Base-by-base conservation (phyloP, 1,140 invertebrate species). In the Danaus melanippus region DNA sequence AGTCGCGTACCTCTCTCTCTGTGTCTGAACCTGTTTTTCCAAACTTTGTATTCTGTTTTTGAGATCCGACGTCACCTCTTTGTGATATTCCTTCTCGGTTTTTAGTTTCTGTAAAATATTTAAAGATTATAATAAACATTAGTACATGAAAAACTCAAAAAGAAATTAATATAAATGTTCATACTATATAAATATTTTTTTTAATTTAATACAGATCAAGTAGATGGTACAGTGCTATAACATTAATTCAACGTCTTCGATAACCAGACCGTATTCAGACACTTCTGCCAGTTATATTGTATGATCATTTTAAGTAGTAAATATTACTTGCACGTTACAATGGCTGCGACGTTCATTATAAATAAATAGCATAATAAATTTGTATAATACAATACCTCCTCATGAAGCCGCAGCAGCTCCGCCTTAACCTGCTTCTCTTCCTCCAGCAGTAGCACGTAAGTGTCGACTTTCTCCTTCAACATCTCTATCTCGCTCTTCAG, bases 1-100 rank as follows among this genome's bases (percentile, higher is more conserved):
- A 2, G 89, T 89, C 8, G 95, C 86, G 10, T 94, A 95, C 50
- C 94, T 82, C 51, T 95, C 93, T 11, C 95, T 83, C 70, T 96
- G 95, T 53, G 92, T 92, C 45, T 91, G 88, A n/a, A 95, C 76
- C 69, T 96, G 92, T 48, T 92, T 90, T 69, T 96, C 94, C 15
- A 96, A 67, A 42, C 89, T 65, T 88, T 88, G 76, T 81, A 91
- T 75, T 60, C 89, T 67, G 50, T 65, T 86, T 64, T 92, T 90
- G 4, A 88, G 64, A 17, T 89, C 84, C 0, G 74, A 67, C 4
- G 88, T 60, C n/a, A 91, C 87, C 48, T 90, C 88, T 61, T 91
- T 90, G 72, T 90, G 89, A 66, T 89, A 89, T 10, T 87, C 76
- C 58, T 88, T 81, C 64, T 94, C 91, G 45, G 89, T 89, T 65